Base-by-base conservation (phyloP, 2,113 vertebrate species). In the Chlorodrepanis virens region DNA sequence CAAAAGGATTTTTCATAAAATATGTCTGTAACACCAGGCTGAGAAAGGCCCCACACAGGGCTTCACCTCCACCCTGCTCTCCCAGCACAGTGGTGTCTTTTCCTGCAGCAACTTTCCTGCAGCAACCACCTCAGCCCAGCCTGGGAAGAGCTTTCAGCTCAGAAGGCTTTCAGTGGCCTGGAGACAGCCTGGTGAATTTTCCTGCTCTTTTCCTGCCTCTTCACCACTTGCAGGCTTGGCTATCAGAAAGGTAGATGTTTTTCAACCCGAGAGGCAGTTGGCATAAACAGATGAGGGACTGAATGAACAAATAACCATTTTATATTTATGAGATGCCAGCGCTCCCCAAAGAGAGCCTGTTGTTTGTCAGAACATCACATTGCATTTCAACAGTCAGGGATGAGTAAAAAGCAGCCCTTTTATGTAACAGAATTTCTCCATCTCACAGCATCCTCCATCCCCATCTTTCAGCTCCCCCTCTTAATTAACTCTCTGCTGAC, bases 271-370 rank as follows among this genome's bases (percentile, higher is more conserved):
- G 68, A 86, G 17, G 50, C 53, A 23, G 53, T 7, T 64, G 67
- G 53, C 80, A 65, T 49, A 86, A 79, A 77, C 0, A 1, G 31
- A 49, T 65, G 28, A 85, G 83, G 12, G 12, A 56, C 31, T 15
- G 63, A 76, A 57, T 37, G 71, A 76, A 72, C 67, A 83, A 89
- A 65, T 42, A 87, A 61, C 6, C 20, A n/a, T 81, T 92, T 91
- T 20, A n/a, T 70, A 83, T 95, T 83, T 77, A 72, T 25, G 59
- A 94, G 83, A 64, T 77, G 63, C 50, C 76, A 86, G 87, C 23
- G 5, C 60, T 64, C 80, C 76, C 76, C 76, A 70, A 70, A 76
- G 91, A 74, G 31, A 78, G 25, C 7, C 68, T 72, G 63, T 7
- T 88, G 49, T 31, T 69, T 76, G 15, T 64, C 53, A 72, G 63